phyloP scores from a whole-genome alignment of 2,797 vertebrate species.

The Danio aesculapii region DNA sequence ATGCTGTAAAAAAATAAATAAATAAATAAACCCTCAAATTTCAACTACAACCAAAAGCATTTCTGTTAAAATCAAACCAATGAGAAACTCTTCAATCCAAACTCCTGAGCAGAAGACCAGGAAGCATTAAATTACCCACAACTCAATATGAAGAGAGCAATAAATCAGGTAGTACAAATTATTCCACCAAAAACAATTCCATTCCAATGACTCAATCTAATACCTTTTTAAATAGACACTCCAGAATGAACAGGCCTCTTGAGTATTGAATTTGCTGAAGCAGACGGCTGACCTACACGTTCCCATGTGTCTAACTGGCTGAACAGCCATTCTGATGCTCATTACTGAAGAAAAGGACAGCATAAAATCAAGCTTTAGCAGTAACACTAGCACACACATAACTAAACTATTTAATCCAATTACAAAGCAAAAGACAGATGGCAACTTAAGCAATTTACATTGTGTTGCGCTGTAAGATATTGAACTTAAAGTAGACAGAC shows the following conservation, averaged over 20 bases:
- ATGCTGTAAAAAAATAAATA: too few species aligned
- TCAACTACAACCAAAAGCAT: constrained; percentile 29
- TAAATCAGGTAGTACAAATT: constrained; percentile 14
- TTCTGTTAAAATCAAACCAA: neutral
- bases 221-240: constrained; percentile 37
- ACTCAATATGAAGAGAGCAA: constrained; percentile 27
- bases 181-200: constrained; percentile 30
- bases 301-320: neutral
- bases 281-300: constrained; percentile 13
- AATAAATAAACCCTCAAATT: too few species aligned
- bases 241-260: constrained; percentile 32
- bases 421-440: neutral
- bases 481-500: too few species aligned
- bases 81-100: constrained; percentile 13
- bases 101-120: constrained; percentile 1
- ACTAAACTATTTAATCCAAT: neutral
- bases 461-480: too few species aligned
- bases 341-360: neutral
- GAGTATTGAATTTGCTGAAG: constrained; percentile 28
- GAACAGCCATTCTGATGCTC: neutral
- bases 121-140: constrained; percentile 20
- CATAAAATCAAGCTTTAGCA: neutral
- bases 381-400: neutral
- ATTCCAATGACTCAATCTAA: neutral
- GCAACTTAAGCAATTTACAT: neutral